Conservation (phyloP, 1,140 invertebrate genomes). For the Oedothorax gibbosus region DNA sequence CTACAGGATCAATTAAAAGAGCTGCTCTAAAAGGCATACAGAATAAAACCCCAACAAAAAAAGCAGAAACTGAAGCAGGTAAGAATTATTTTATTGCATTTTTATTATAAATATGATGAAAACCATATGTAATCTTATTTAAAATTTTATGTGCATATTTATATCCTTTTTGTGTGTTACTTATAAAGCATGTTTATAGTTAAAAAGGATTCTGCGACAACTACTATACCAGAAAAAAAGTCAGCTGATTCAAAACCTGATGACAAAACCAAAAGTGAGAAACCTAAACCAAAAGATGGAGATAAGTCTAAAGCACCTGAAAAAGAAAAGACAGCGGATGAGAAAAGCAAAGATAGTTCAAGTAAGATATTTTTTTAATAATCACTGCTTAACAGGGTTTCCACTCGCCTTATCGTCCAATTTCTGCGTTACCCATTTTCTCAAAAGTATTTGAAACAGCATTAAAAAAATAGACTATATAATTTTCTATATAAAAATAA, state of each 20-base stretch:
- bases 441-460: too few relatives aligned
- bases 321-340: conserved; percentile 14
- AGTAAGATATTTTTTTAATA: not conserved
- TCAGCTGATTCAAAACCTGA: conserved; percentile 15
- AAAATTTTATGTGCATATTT: too few relatives aligned
- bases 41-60: conserved; percentile 8
- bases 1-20: conserved; percentile 47
- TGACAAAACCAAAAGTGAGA: conserved; percentile 47
- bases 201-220: not conserved
- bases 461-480: too few relatives aligned
- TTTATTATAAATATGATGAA: too few relatives aligned
- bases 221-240: conserved; percentile 4
- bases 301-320: conserved; percentile 19
- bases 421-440: too few relatives aligned
- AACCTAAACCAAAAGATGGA: conserved; percentile 25
- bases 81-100: not conserved
- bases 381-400: too few relatives aligned
- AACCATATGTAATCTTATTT: too few relatives aligned
- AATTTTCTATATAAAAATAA: too few relatives aligned
- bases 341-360: not conserved
- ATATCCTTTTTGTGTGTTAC: too few relatives aligned
- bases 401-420: too few relatives aligned
- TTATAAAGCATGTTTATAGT: not conserved
- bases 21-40: conserved; percentile 33
- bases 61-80: conserved; percentile 2